Evolutionary conservation across 2,113 vertebrate species (phyloP).

Genomic region (Pollimyrus isidori): DNA sequence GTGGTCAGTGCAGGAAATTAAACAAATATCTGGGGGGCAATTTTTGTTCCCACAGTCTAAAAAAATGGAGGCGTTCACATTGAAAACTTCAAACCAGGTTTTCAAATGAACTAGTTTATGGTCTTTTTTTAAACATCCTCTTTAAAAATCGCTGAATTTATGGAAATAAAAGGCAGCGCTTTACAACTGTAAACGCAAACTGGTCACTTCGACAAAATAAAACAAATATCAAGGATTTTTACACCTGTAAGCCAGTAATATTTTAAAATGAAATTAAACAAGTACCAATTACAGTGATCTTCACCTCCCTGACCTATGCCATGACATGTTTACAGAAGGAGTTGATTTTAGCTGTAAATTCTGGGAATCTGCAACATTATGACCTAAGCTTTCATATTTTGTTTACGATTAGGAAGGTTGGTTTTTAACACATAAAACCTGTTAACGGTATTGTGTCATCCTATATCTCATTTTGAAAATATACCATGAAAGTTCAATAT

Average conservation of each 20-base stretch:
- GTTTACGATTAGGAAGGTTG: not conserved
- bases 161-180: not conserved
- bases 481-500: not conserved
- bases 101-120: not conserved
- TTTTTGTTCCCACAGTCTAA: too few species aligned
- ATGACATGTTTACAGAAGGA: not conserved
- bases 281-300: not conserved
- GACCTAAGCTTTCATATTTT: not conserved
- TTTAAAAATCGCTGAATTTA: not conserved
- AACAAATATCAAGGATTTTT: not conserved
- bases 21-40: not conserved
- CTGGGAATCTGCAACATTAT: not conserved
- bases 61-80: not conserved
- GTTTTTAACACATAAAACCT: not conserved
- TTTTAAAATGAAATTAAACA: not conserved
- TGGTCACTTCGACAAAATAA: not conserved
- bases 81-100: not conserved
- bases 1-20: not conserved
- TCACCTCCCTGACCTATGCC: not conserved
- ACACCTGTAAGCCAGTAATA: not conserved
- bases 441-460: not conserved
- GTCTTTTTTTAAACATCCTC: not conserved
- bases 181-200: not conserved
- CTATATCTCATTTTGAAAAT: not conserved
- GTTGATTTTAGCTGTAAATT: not conserved